Percentiles rank a stretch among this genome's conserved stretches.
These are phyloP conservation scores for Scrobipalpa atriplicella DNA, from an alignment of 2,888 invertebrate species.

Conservation along the genomic window DNA sequence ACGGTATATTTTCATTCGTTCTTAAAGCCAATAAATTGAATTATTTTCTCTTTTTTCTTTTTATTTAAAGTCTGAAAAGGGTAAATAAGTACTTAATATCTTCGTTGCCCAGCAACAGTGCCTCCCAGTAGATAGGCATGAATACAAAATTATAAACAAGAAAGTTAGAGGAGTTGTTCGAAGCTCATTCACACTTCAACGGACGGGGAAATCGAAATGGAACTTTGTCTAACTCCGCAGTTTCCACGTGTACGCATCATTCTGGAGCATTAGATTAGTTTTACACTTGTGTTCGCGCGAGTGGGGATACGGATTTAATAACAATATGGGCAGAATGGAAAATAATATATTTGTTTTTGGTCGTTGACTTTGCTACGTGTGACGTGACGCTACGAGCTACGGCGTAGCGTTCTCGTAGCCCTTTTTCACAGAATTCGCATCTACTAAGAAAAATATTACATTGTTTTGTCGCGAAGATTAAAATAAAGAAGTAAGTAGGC, in stretches of 20 bases:
- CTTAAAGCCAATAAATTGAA: too few species aligned
- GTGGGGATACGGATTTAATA: background rate
- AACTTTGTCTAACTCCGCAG: slow-evolving; percentile 15
- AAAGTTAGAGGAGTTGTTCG: slow-evolving; percentile 12
- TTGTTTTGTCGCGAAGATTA: too few species aligned
- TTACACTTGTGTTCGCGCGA: background rate
- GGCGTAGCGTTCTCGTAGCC: too few species aligned
- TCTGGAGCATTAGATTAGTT: slow-evolving; percentile 4
- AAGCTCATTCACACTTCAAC: slow-evolving; percentile 22
- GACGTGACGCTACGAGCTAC: too few species aligned
- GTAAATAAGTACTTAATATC: too few species aligned
- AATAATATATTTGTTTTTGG: background rate
- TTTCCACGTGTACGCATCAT: slow-evolving; percentile 12
- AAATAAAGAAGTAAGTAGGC: too few species aligned
- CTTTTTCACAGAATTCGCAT: too few species aligned
- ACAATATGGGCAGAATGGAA: background rate
- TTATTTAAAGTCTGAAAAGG: too few species aligned
- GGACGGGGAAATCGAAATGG: slow-evolving; percentile 20
- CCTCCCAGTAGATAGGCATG: background rate
- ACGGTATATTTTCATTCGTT: too few species aligned
- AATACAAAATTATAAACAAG: slow-evolving; percentile 5
- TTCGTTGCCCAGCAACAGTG: background rate
- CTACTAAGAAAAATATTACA: too few species aligned
- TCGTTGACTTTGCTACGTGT: too few species aligned
- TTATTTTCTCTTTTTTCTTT: too few species aligned